Conservation (phyloP, 2,888 invertebrate species). For the Aphodius sticticus region DNA sequence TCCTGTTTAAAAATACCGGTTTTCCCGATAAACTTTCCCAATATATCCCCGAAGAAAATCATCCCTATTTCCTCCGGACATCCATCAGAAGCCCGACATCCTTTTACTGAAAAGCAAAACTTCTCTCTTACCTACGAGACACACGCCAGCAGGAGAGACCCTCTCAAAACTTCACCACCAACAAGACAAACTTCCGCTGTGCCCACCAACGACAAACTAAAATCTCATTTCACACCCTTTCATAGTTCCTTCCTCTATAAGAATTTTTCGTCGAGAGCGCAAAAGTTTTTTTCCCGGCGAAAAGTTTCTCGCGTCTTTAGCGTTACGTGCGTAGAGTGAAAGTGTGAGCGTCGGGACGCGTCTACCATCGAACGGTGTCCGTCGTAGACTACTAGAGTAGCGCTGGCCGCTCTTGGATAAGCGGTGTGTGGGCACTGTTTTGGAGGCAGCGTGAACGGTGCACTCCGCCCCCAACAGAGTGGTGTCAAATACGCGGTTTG, state of each 20-base stretch:
- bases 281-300: background rate
- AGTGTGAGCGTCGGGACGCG: background rate
- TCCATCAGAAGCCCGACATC: background rate
- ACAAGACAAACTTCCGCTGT: background rate
- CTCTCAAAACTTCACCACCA: background rate
- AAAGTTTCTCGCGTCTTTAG: background rate
- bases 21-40: background rate
- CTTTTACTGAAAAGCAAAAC: background rate
- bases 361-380: background rate
- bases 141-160: background rate
- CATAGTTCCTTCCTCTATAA: background rate
- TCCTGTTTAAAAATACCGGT: background rate
- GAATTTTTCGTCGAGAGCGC: background rate
- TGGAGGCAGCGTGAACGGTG: background rate
- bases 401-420: background rate
- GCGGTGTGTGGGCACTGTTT: background rate
- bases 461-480: background rate
- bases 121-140: background rate
- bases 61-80: background rate
- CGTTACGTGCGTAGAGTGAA: background rate
- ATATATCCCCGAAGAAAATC: background rate
- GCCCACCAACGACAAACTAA: background rate
- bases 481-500: background rate
- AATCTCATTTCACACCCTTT: conserved; percentile 4
- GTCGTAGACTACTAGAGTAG: conserved; percentile 4